These are phyloP conservation scores for Acrocephalus arundinaceus DNA, from an alignment of 2,113 vertebrate genomes.

Conservation along the genomic window DNA sequence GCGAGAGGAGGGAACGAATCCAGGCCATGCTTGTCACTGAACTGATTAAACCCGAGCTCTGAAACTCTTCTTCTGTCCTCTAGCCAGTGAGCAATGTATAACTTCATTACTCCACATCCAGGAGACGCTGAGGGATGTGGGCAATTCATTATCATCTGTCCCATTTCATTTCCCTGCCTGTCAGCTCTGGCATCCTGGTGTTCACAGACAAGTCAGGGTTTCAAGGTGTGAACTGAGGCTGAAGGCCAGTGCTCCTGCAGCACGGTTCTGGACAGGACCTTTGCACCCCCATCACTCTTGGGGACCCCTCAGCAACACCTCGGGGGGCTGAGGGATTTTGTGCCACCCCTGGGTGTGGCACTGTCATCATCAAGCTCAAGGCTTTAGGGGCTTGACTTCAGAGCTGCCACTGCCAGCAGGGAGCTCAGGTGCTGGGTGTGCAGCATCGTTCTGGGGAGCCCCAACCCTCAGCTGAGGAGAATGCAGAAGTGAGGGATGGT, in stretches of 20 bases:
- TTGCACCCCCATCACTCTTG: too few species aligned
- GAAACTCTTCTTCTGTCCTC: neutral
- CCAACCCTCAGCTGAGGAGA: fast-evolving
- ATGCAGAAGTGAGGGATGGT: neutral
- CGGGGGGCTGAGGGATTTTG: fast-evolving
- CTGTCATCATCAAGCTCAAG: neutral
- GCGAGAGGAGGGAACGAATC: neutral
- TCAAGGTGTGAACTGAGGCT: neutral
- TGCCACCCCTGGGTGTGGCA: neutral
- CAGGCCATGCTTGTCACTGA: neutral
- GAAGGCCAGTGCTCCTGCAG: neutral
- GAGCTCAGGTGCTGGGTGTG: neutral
- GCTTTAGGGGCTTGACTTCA: neutral
- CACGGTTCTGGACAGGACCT: neutral
- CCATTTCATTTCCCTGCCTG: neutral
- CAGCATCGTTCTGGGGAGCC: neutral
- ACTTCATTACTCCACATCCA: conserved; percentile 11
- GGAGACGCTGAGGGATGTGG: neutral
- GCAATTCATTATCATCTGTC: conserved; percentile 47
- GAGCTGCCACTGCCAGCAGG: neutral
- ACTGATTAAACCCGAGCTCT: neutral
- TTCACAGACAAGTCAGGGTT: neutral
- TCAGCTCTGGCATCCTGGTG: neutral
- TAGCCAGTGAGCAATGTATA: neutral
- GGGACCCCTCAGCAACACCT: neutral